Evolutionary conservation across 2,888 invertebrate species (phyloP).

Genomic region (Julus scanicus): DNA sequence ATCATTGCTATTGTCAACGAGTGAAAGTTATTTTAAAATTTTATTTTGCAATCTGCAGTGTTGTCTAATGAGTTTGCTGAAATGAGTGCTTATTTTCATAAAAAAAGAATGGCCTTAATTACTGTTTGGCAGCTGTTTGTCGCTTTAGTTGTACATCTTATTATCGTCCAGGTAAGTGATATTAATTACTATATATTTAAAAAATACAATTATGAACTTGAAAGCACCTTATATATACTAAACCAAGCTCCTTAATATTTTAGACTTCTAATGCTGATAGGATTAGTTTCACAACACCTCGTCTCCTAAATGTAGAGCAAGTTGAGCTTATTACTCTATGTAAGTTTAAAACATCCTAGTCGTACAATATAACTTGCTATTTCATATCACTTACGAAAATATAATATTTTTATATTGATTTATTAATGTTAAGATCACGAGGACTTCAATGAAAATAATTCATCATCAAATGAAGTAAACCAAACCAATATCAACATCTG

Average conservation of each 20-base stretch:
- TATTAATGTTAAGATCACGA: background rate
- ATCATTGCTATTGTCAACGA: background rate
- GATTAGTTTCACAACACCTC: background rate
- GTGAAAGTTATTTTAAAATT: background rate
- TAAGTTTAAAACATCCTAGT: background rate
- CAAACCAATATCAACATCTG: background rate
- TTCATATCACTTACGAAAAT: background rate
- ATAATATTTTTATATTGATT: background rate
- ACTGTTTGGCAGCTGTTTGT: background rate
- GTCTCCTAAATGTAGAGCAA: background rate
- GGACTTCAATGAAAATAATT: background rate
- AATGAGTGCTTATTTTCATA: background rate
- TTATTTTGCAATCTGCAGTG: background rate
- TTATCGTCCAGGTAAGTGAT: background rate
- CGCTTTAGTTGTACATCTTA: background rate
- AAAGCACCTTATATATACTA: too few species aligned
- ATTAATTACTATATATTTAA: background rate
- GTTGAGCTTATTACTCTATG: slow-evolving; percentile 19
- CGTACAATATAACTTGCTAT: background rate
- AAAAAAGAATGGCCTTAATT: background rate
- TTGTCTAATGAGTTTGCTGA: background rate
- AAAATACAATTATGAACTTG: background rate
- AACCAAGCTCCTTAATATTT: background rate
- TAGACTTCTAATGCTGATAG: background rate
- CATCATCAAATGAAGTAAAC: background rate